Percentiles rank a stretch among this genome's conserved stretches.
These are phyloP conservation scores for Tragulus kanchil DNA, from an alignment of 2,113 vertebrate species.

Conservation along the genomic window DNA sequence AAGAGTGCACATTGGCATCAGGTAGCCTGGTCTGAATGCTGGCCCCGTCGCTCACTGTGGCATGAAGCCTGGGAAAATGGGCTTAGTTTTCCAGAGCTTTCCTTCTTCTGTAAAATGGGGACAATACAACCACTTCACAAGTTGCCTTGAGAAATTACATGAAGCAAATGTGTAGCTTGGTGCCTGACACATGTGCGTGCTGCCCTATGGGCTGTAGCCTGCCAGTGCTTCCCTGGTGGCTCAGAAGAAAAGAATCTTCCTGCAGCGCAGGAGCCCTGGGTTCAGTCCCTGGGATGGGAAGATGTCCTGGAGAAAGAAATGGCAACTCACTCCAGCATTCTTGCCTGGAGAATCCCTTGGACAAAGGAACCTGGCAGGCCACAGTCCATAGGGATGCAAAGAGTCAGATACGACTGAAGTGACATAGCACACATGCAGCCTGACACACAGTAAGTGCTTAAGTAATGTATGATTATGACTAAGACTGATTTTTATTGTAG, in stretches of 20 bases:
- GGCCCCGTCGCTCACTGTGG: not conserved
- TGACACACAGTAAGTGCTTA: not conserved
- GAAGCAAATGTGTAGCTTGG: not conserved
- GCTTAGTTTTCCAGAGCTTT: not conserved
- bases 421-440: not conserved
- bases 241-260: not conserved
- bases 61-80: not conserved
- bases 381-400: not conserved
- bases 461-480: not conserved
- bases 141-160: not conserved
- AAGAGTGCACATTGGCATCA: not conserved
- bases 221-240: not conserved
- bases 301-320: not conserved
- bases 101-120: not conserved
- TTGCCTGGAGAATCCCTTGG: not conserved
- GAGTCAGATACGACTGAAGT: not conserved
- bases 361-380: not conserved
- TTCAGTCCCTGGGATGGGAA: not conserved
- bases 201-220: not conserved
- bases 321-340: not conserved
- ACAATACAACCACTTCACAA: not conserved
- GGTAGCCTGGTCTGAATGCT: not conserved
- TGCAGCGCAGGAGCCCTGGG: not conserved
- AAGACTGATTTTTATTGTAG: not conserved
- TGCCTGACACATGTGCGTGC: not conserved